phyloP scores from a whole-genome alignment of 23 tunicate genomes.

The Halocynthia roretzi region DNA sequence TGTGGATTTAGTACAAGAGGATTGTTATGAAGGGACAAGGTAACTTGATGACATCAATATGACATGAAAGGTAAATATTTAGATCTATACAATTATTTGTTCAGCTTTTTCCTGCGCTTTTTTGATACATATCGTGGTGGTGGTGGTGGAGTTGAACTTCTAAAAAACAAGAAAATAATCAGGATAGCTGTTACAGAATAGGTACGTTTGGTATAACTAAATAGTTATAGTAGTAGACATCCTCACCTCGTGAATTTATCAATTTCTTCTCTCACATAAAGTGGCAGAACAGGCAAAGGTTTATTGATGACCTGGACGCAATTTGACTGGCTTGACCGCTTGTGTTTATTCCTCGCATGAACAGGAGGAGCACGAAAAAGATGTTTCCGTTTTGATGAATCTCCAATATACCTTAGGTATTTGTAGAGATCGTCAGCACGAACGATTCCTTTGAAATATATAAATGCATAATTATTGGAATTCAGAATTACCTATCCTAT shows the following conservation, averaged over 20 bases:
- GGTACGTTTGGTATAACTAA: too few species aligned
- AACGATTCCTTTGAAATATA: slow-evolving; percentile 33
- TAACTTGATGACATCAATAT: too few species aligned
- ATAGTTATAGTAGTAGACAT: too few species aligned
- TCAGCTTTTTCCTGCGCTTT: too few species aligned
- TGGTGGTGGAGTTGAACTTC: too few species aligned
- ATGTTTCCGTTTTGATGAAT: slow-evolving; percentile 69
- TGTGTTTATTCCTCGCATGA: slow-evolving; percentile 36
- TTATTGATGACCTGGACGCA: slow-evolving; percentile 65
- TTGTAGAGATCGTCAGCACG: slow-evolving; percentile 57
- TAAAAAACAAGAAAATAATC: too few species aligned
- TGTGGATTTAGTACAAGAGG: too few species aligned
- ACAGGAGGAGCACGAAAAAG: slow-evolving; percentile 43
- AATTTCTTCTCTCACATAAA: slow-evolving; percentile 44
- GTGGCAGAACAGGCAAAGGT: slow-evolving; percentile 50
- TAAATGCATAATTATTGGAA: not conserved
- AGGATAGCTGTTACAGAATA: too few species aligned
- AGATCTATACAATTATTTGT: too few species aligned
- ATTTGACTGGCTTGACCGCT: slow-evolving; percentile 45
- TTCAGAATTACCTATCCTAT: not conserved
- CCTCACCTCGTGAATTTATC: slow-evolving; percentile 37
- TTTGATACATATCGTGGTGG: too few species aligned
- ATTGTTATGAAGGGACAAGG: too few species aligned
- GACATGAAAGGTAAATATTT: too few species aligned
- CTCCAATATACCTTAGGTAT: slow-evolving; percentile 65